Percentiles rank a stretch among this genome's conserved stretches.
These are phyloP conservation scores for Odobenus rosmarus DNA, from an alignment of 2,113 vertebrate genomes.

Conservation along the genomic window DNA sequence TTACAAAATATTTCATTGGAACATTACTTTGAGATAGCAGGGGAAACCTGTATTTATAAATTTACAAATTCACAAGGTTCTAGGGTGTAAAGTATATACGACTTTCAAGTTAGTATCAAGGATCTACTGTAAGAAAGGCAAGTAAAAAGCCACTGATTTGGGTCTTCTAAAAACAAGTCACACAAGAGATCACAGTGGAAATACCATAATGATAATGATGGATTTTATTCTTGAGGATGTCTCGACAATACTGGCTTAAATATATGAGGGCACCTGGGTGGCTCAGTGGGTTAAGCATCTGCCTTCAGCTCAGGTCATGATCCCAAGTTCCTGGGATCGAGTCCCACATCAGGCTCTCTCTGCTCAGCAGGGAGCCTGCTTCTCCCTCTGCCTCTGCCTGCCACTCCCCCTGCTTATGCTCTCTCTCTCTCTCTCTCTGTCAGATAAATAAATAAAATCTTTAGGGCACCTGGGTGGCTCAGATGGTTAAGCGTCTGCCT, in stretches of 20 bases:
- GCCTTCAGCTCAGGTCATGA: no score
- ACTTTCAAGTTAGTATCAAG: neutral
- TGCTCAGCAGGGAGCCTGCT: no score
- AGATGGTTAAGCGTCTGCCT: no score
- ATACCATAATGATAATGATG: neutral
- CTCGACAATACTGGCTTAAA: neutral
- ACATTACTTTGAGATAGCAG: neutral
- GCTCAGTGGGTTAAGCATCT: no score
- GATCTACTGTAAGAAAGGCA: neutral
- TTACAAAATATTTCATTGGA: neutral
- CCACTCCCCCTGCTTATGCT: no score
- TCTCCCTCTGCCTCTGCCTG: no score
- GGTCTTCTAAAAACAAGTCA: neutral
- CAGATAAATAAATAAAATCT: no score
- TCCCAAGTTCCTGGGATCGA: no score
- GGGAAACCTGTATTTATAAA: constrained; percentile 11
- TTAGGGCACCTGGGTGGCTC: no score
- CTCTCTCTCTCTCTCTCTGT: no score
- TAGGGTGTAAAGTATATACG: neutral
- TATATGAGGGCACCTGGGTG: neutral
- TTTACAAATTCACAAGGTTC: neutral
- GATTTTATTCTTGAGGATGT: neutral
- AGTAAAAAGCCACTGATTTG: neutral
- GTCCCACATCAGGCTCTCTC: no score
- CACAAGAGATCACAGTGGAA: neutral